Evolutionary conservation across 2,888 invertebrate genomes (phyloP).

Genomic region (Crematogaster levior): DNA sequence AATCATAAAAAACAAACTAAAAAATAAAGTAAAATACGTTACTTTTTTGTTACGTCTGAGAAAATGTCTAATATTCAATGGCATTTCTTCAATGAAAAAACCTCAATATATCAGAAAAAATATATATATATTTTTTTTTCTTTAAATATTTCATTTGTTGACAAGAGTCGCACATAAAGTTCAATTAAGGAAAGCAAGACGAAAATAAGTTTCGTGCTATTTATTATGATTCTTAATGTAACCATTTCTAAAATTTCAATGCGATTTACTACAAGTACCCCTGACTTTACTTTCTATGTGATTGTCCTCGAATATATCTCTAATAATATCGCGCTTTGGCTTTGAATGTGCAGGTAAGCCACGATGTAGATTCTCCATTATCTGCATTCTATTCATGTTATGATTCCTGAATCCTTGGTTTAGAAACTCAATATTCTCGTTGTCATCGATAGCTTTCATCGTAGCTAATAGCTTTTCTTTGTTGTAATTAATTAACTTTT

Average conservation of each 20-base stretch:
- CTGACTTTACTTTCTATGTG: conserved; percentile 76
- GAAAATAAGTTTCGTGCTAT: conserved; percentile 13
- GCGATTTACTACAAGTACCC: conserved; percentile 76
- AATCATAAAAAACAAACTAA: not conserved
- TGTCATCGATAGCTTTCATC: conserved; percentile 88
- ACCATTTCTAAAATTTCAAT: conserved; percentile 60
- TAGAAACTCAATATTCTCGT: conserved; percentile 82
- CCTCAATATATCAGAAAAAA: conserved; percentile 6
- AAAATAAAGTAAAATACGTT: conserved; percentile 1
- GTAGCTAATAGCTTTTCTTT: conserved; percentile 89
- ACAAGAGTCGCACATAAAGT: not conserved
- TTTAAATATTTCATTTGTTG: conserved; percentile 1
- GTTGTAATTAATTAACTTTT: conserved; percentile 78
- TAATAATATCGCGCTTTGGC: conserved; percentile 80
- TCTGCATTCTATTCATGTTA: conserved; percentile 77
- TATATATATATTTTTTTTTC: not conserved
- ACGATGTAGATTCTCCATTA: conserved; percentile 82
- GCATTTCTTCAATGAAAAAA: not conserved
- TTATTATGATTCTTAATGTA: conserved; percentile 9
- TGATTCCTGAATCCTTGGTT: conserved; percentile 64
- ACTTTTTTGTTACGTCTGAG: not conserved
- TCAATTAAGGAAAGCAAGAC: conserved; percentile 8
- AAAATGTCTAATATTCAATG: conserved; percentile 4
- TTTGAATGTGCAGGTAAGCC: conserved; percentile 80
- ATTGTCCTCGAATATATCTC: conserved; percentile 77